Evolutionary conservation across 1,140 invertebrate genomes (phyloP).

Genomic region (Nasonia vitripennis): DNA sequence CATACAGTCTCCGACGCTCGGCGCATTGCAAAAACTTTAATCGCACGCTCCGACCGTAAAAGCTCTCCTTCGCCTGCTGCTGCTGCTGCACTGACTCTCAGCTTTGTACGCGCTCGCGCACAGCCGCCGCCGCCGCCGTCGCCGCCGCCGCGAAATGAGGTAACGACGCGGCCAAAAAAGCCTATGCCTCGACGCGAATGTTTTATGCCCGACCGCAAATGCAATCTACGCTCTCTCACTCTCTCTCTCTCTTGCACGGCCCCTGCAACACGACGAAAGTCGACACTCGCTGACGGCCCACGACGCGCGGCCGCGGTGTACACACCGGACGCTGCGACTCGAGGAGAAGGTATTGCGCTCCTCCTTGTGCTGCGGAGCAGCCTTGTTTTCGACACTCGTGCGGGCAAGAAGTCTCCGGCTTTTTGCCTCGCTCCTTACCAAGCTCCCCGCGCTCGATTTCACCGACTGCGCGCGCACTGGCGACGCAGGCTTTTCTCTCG

Average conservation of each 20-base stretch:
- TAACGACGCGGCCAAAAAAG: slow-evolving; percentile 64
- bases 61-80: slow-evolving; percentile 44
- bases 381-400: not conserved
- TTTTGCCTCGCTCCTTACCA: not conserved
- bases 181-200: slow-evolving; percentile 57
- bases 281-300: slow-evolving; percentile 7
- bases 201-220: slow-evolving; percentile 67
- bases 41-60: slow-evolving; percentile 60
- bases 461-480: not conserved
- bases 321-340: not conserved
- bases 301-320: not conserved
- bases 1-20: not conserved
- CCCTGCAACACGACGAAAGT: slow-evolving; percentile 45
- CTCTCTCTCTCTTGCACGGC: too few relatives aligned
- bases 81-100: not conserved
- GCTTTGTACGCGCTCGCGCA: not conserved
- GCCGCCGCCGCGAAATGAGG: slow-evolving; percentile 53
- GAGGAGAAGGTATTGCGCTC: not conserved
- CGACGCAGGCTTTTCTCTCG: not conserved
- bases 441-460: not conserved
- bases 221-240: slow-evolving; percentile 55
- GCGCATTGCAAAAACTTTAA: slow-evolving; percentile 62
- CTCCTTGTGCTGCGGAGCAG: not conserved
- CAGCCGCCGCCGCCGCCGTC: slow-evolving; percentile 35
- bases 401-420: not conserved